A percentile compares a stretch with the other conserved stretches of the same genome.
These are phyloP conservation scores for Rutpela maculata DNA, from an alignment of 2,888 invertebrate species.

Conservation along the genomic window DNA sequence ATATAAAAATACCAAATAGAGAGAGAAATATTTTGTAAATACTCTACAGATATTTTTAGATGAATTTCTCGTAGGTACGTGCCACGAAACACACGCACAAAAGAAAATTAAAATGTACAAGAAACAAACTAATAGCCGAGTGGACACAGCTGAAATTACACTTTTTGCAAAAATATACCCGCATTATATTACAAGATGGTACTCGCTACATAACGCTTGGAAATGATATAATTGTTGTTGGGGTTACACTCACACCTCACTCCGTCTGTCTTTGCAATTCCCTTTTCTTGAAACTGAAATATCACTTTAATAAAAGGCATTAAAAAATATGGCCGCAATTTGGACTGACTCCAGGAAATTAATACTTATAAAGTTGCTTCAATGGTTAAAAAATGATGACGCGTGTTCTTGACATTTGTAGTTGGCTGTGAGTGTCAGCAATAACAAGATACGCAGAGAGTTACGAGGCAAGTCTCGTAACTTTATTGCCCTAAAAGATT, in stretches of 20 bases:
- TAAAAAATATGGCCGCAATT: not conserved
- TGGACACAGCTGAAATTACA: too few relatives aligned
- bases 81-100: too few relatives aligned
- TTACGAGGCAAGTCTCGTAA: conserved; percentile 20
- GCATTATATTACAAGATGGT: too few relatives aligned
- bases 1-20: too few relatives aligned
- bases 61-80: too few relatives aligned
- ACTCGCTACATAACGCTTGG: not conserved
- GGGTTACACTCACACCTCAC: not conserved
- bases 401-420: not conserved
- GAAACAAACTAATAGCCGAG: too few relatives aligned
- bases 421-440: conserved; percentile 5
- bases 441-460: conserved; percentile 18
- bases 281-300: not conserved
- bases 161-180: too few relatives aligned
- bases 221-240: not conserved
- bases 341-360: not conserved
- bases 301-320: not conserved
- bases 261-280: not conserved
- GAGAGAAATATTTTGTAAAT: too few relatives aligned
- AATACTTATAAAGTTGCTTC: not conserved
- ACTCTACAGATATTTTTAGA: too few relatives aligned
- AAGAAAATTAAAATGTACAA: too few relatives aligned
- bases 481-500: conserved; percentile 15
- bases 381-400: conserved; percentile 9